A percentile compares a stretch with the other conserved stretches of the same genome.
phyloP scores from a whole-genome alignment of 53 echinoderm and acorn worm genomes.

The Temnopleurus reevesii region DNA sequence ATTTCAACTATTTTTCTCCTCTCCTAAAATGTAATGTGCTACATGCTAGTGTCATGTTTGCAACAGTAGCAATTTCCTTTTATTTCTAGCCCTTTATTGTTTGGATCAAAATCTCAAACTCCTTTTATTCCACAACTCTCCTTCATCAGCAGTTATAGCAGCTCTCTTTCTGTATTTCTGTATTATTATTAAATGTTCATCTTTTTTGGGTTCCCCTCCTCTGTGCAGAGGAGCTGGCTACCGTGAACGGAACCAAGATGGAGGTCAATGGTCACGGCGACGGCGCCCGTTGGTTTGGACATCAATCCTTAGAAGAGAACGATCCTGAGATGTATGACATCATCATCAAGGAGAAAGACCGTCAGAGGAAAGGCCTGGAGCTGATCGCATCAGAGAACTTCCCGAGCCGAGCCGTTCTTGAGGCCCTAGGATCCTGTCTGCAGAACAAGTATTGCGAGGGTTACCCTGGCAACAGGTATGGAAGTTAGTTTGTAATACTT shows the following conservation, averaged over 20 bases:
- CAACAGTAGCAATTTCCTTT: too few species aligned
- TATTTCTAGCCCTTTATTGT: too few species aligned
- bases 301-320: constrained; percentile 78
- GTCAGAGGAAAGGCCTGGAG: constrained; percentile 88
- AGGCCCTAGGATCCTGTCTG: constrained; percentile 92
- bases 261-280: constrained; percentile 7
- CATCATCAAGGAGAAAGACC: constrained; percentile 84
- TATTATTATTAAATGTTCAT: too few species aligned
- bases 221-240: not conserved
- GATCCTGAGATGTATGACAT: constrained; percentile 84
- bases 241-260: not conserved
- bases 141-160: too few species aligned
- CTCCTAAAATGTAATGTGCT: too few species aligned
- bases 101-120: too few species aligned
- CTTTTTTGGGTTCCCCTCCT: too few species aligned
- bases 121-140: too few species aligned
- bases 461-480: constrained; percentile 95
- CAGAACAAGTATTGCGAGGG: constrained; percentile 99
- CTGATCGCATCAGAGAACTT: constrained; percentile 98
- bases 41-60: too few species aligned
- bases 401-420: constrained; percentile 89
- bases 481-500: too few species aligned
- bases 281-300: constrained; percentile 70
- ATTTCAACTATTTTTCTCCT: too few species aligned
- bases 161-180: too few species aligned